Percentiles rank a stretch among this genome's conserved stretches.
Conservation (phyloP, 2,113 vertebrate genomes). For the Microtus montanus region DNA sequence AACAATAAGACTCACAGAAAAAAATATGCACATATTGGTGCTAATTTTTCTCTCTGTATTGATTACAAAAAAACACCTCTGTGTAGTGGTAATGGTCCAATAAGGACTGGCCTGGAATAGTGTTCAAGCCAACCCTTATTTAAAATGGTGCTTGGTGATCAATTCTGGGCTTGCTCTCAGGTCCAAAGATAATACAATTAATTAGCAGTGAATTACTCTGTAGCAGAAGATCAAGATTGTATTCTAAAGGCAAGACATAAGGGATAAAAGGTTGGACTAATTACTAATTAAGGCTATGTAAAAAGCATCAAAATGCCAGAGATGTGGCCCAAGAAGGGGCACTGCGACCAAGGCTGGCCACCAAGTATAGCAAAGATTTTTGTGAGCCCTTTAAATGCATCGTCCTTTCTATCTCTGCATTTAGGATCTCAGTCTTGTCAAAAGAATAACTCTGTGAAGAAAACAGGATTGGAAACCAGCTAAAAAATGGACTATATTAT, state of each 20-base stretch:
- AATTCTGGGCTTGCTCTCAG: constrained; percentile 14
- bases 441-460: constrained; percentile 41
- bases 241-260: constrained; percentile 39
- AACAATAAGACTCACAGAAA: constrained; percentile 85
- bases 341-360: constrained; percentile 19
- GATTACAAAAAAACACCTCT: constrained; percentile 76
- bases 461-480: not conserved
- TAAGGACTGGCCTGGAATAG: constrained; percentile 57
- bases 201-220: constrained; percentile 27
- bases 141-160: constrained; percentile 33
- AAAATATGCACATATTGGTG: constrained; percentile 85
- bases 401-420: not conserved
- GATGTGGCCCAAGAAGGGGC: not conserved
- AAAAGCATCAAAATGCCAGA: constrained; percentile 36
- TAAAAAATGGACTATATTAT: not conserved
- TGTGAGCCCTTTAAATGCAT: constrained; percentile 25
- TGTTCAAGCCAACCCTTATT: constrained; percentile 22
- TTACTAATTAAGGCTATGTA: not conserved
- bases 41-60: constrained; percentile 83
- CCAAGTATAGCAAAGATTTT: constrained; percentile 17
- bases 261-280: not conserved
- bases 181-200: not conserved
- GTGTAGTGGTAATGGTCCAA: constrained; percentile 70
- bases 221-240: constrained; percentile 4
- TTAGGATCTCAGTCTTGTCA: constrained; percentile 28